phyloP scores from a whole-genome alignment of 2,113 vertebrate species.

The Campylomormyrus numenius region DNA sequence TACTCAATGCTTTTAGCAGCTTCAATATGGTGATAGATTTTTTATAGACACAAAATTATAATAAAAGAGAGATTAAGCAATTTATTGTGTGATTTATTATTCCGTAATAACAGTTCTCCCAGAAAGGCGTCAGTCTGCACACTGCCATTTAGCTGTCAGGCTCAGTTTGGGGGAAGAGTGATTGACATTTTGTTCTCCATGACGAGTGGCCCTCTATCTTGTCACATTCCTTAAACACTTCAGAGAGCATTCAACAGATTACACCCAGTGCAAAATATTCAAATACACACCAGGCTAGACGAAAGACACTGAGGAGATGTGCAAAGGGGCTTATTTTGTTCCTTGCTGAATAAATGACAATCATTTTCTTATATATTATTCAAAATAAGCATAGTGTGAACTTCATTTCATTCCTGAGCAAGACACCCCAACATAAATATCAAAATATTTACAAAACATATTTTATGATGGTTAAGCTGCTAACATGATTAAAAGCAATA shows the following conservation, averaged over 20 bases:
- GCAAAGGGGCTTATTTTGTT: constrained; percentile 29
- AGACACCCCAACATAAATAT: background rate
- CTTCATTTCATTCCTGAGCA: background rate
- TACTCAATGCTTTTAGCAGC: constrained; percentile 34
- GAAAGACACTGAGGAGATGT: constrained; percentile 16
- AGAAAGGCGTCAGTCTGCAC: constrained; percentile 51
- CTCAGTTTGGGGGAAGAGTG: constrained; percentile 58
- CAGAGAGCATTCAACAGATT: constrained; percentile 38
- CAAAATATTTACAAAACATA: background rate
- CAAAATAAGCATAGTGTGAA: background rate
- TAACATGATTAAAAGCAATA: background rate
- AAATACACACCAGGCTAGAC: constrained; percentile 40
- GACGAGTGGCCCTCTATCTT: constrained; percentile 49
- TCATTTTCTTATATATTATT: background rate
- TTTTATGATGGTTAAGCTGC: background rate
- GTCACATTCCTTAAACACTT: constrained; percentile 53
- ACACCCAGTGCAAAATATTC: constrained; percentile 47
- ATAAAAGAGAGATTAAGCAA: constrained; percentile 50
- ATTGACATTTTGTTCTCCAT: constrained; percentile 58
- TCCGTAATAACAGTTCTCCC: constrained; percentile 57
- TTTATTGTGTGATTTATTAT: constrained; percentile 60
- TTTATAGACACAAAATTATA: constrained; percentile 37
- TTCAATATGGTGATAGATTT: constrained; percentile 45
- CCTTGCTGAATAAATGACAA: constrained; percentile 18
- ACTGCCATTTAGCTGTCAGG: constrained; percentile 60